Evolutionary conservation across 1,140 invertebrate genomes (phyloP).

Genomic region (Mizuhopecten yessoensis): DNA sequence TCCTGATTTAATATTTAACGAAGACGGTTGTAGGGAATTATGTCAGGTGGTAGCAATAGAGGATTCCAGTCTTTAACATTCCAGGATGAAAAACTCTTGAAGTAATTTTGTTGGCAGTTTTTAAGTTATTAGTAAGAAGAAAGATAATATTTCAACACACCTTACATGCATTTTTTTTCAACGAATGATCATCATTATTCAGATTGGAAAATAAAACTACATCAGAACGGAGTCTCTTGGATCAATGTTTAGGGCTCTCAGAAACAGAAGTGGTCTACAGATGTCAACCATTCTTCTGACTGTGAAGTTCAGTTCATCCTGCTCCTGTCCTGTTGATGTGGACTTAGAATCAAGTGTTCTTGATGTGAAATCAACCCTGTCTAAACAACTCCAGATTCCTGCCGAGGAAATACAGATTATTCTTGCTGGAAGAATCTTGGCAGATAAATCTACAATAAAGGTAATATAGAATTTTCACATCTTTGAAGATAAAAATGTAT

Average conservation of each 20-base stretch:
- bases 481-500: too few relatives aligned
- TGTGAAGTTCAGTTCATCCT: conserved; percentile 56
- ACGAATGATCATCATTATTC: too few relatives aligned
- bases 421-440: conserved; percentile 51
- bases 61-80: too few relatives aligned
- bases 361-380: conserved; percentile 50
- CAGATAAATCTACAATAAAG: conserved; percentile 22
- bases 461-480: not conserved
- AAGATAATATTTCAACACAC: too few relatives aligned
- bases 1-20: too few relatives aligned
- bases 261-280: not conserved
- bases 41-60: too few relatives aligned
- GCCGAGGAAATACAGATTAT: conserved; percentile 54
- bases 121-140: too few relatives aligned
- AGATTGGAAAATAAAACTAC: too few relatives aligned
- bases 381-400: conserved; percentile 46
- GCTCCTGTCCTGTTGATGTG: conserved; percentile 51
- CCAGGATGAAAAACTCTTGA: too few relatives aligned
- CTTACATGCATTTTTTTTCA: too few relatives aligned
- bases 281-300: conserved; percentile 44
- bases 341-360: conserved; percentile 10
- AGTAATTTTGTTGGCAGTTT: too few relatives aligned
- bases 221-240: not conserved
- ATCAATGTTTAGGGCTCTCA: not conserved
- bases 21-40: too few relatives aligned